Base-by-base conservation (phyloP, 1,140 invertebrate species). In the Drosophila oshimai region DNA sequence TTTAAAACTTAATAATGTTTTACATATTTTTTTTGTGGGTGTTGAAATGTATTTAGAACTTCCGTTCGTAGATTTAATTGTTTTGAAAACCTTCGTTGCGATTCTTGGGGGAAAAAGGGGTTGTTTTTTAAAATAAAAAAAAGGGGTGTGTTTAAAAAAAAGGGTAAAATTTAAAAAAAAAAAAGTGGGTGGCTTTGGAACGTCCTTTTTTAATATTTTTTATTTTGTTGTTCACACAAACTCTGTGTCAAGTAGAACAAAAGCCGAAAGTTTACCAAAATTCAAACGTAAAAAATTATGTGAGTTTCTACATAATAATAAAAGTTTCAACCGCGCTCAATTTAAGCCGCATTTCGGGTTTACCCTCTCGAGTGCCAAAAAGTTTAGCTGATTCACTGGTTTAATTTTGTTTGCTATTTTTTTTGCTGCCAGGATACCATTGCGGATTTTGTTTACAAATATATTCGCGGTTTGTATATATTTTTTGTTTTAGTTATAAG, bases 191-290 rank as follows among this genome's bases (percentile, higher is more conserved):
- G n/a, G n/a, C n/a, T n/a, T n/a, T n/a, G n/a, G n/a, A 22, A 57
- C 18, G 34, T 9, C 6, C 34, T 24, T 18, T 33, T 4, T 24
- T 26, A 36, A 18, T n/a, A 50, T 34, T 68, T 36, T 22, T 73
- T 73, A 47, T 73, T 73, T 73, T 46, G 47, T 22, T 55, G 39
- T 61, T 62, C 50, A 41, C 17, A 34, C 24, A 49, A 60, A 69
- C 55, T 67, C 46, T 44, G n/a, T 24, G 46, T 58, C 22, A 72
- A 72, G 69, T 50, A 15, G 28, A 71, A 72, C 54, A 72, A 72
- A 61, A 72, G 68, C 46, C 55, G 34, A 72, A 71, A 72, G 68
- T 72, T 58, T 41, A 58, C 46, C 73, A 73, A 65, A 74, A 62
- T 73, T 58, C 45, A 74, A 80, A 51, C 42, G 26, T 26, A 72